Evolutionary conservation across 2,797 vertebrate genomes (phyloP).

Genomic region (Iguana delicatissima): DNA sequence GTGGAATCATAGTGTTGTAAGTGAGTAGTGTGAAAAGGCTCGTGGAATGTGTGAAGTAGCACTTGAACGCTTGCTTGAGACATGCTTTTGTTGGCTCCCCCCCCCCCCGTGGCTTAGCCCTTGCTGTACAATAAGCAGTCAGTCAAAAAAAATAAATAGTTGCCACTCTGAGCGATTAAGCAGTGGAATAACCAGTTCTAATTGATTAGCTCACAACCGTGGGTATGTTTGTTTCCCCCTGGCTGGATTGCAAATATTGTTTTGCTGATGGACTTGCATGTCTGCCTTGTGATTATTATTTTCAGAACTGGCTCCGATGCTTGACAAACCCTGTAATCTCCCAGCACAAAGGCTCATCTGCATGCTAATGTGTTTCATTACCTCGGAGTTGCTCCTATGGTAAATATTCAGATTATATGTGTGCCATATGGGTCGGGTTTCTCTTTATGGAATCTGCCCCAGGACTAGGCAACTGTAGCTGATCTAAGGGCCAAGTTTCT

Average conservation of each 20-base stretch:
- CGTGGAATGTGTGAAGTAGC: not conserved
- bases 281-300: conserved; percentile 47
- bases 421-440: not conserved
- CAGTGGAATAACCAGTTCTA: conserved; percentile 29
- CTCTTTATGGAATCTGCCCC: not conserved
- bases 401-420: not conserved
- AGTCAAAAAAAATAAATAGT: not conserved
- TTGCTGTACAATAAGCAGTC: conserved; percentile 23
- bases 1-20: too few relatives aligned
- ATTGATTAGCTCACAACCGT: conserved; percentile 42
- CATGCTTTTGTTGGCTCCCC: not conserved
- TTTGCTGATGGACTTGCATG: conserved; percentile 29
- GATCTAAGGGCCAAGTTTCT: too few relatives aligned
- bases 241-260: conserved; percentile 45
- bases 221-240: conserved; percentile 7
- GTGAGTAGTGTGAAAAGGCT: too few relatives aligned
- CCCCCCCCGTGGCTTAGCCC: conserved; percentile 28
- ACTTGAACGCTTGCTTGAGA: not conserved
- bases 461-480: too few relatives aligned
- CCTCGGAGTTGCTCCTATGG: not conserved
- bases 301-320: conserved; percentile 49
- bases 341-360: conserved; percentile 22
- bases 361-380: conserved; percentile 39
- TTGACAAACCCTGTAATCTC: conserved; percentile 41
- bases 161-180: conserved; percentile 17